Percentiles rank a stretch among this genome's conserved stretches.
Evolutionary conservation across 2,888 invertebrate genomes (phyloP).

Genomic region (Achlya flavicornis): DNA sequence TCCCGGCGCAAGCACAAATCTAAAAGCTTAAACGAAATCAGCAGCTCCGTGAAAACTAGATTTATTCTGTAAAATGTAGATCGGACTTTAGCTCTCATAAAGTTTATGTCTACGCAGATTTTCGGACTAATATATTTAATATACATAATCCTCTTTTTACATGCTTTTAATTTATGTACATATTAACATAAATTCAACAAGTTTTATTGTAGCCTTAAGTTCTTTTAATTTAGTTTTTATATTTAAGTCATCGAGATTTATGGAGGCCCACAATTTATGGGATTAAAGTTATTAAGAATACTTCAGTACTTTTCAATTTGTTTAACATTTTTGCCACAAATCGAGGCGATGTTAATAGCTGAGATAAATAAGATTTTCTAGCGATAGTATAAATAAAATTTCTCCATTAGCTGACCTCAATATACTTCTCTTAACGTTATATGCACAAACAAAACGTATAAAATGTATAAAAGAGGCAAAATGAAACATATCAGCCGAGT

Average conservation of each 20-base stretch:
- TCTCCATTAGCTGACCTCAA: slow-evolving; percentile 1
- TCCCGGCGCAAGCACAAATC: slow-evolving; percentile 48
- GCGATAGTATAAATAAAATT: not conserved
- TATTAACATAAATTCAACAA: not conserved
- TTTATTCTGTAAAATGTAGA: slow-evolving; percentile 48
- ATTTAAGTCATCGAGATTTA: not conserved
- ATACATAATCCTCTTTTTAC: not conserved
- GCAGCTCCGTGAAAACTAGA: slow-evolving; percentile 53
- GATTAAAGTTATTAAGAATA: not conserved
- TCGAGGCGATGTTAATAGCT: not conserved
- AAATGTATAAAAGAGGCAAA: not conserved
- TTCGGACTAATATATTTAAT: not conserved
- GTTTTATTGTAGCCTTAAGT: not conserved
- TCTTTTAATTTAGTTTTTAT: no score
- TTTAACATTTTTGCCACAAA: not conserved
- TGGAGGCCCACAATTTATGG: not conserved
- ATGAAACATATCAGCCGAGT: slow-evolving; percentile 13
- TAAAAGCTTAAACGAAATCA: slow-evolving; percentile 47
- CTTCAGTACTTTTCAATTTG: not conserved
- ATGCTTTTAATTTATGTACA: not conserved
- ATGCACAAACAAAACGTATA: not conserved
- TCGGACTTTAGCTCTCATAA: not conserved
- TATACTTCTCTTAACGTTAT: not conserved
- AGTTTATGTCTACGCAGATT: not conserved
- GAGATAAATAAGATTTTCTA: not conserved